Conservation (phyloP, 2,888 invertebrate genomes). For the Priapulus caudatus region DNA sequence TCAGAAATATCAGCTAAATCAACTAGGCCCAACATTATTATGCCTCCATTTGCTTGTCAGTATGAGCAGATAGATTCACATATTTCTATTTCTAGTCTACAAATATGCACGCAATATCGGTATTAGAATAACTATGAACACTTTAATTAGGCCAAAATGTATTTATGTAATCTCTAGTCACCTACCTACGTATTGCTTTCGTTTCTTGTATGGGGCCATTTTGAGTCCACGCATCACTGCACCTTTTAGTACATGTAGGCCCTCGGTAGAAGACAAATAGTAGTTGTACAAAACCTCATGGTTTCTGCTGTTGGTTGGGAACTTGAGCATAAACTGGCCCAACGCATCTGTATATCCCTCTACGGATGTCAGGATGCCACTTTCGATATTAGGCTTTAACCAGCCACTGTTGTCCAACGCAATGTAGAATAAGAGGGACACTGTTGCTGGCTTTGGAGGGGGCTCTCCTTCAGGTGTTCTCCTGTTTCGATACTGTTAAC, state of each 20-base stretch:
- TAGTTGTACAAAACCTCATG: slow-evolving; percentile 5
- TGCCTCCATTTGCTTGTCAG: too few relatives aligned
- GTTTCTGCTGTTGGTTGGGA: slow-evolving; percentile 35
- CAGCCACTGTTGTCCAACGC: slow-evolving; percentile 52
- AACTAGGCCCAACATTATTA: too few relatives aligned
- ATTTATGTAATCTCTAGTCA: too few relatives aligned
- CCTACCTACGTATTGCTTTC: slow-evolving; percentile 10
- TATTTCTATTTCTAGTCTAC: too few relatives aligned
- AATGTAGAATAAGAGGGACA: slow-evolving; percentile 65
- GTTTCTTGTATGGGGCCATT: slow-evolving; percentile 43
- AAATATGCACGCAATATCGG: too few relatives aligned
- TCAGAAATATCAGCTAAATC: too few relatives aligned
- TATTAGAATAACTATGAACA: too few relatives aligned
- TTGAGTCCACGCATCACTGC: slow-evolving; percentile 58
- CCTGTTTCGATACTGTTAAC: too few relatives aligned
- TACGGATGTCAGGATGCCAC: slow-evolving; percentile 45
- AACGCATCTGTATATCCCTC: slow-evolving; percentile 63
- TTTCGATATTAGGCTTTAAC: slow-evolving; percentile 25
- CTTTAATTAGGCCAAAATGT: too few relatives aligned
- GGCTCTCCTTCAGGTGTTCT: too few relatives aligned
- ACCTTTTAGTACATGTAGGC: slow-evolving; percentile 59
- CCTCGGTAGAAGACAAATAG: slow-evolving; percentile 7
- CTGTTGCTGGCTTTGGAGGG: slow-evolving; percentile 27
- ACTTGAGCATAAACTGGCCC: slow-evolving; percentile 57
- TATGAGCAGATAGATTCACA: too few relatives aligned